A percentile compares a stretch with the other conserved stretches of the same genome.
These are phyloP conservation scores for Athalia circularis DNA, from an alignment of 2,888 invertebrate genomes.

Conservation along the genomic window DNA sequence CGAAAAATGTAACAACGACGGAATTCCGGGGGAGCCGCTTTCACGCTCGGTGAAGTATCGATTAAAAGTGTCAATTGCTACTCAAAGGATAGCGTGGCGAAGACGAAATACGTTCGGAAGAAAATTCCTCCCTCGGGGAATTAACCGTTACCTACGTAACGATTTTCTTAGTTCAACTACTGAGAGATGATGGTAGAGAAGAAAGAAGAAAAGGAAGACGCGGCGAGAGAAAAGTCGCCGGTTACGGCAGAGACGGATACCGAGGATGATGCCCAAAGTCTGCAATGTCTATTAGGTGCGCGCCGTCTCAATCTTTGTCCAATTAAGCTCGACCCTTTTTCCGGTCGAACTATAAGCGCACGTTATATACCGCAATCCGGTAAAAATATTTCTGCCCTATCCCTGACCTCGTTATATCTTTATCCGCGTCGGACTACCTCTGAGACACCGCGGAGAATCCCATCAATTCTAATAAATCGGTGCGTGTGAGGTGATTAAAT, in stretches of 20 bases:
- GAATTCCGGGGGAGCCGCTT: background rate
- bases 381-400: conserved; percentile 1
- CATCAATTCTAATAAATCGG: background rate
- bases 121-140: conserved; percentile 26
- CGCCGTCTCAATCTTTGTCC: conserved; percentile 23
- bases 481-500: no score
- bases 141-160: conserved; percentile 14
- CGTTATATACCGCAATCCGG: conserved; percentile 16
- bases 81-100: background rate
- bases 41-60: background rate
- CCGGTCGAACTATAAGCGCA: background rate
- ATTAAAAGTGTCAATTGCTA: conserved; percentile 4
- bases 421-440: no score
- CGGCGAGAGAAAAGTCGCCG: background rate
- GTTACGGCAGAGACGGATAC: background rate
- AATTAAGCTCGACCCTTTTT: conserved; percentile 34
- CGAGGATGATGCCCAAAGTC: background rate
- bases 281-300: conserved; percentile 10
- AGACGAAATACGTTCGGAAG: background rate
- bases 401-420: conserved; percentile 6
- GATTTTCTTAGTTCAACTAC: conserved; percentile 22
- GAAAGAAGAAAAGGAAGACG: background rate
- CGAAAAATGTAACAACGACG: background rate
- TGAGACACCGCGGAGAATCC: no score
- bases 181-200: background rate